phyloP scores from a whole-genome alignment of 2,113 vertebrate species.

The Tupaia chinensis region DNA sequence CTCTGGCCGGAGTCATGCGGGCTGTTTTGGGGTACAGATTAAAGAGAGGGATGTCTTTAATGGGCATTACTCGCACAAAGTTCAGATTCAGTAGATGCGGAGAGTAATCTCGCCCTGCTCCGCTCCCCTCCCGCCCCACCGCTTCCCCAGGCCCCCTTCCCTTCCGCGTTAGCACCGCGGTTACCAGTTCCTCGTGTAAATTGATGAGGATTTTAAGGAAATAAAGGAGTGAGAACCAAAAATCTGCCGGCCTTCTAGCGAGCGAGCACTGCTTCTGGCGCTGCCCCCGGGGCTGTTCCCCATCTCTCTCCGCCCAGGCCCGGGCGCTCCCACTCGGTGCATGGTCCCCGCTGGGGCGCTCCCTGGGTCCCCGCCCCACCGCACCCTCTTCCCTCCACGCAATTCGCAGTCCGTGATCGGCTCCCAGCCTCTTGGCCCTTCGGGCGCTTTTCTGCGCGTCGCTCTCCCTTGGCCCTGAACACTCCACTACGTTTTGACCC shows the following conservation, averaged over 20 bases:
- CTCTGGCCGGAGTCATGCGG: background rate
- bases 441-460: background rate
- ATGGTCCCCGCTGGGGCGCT: too few relatives aligned
- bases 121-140: too few relatives aligned
- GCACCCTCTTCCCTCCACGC: background rate
- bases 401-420: background rate
- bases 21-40: background rate
- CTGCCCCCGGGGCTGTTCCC: background rate
- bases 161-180: rapidly evolving
- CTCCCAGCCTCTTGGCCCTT: background rate
- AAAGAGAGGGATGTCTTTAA: background rate
- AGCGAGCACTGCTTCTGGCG: background rate
- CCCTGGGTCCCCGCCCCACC: rapidly evolving
- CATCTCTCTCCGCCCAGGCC: too few relatives aligned
- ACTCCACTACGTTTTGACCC: background rate
- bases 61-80: background rate
- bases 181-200: background rate
- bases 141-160: background rate
- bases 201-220: background rate
- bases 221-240: background rate
- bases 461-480: background rate
- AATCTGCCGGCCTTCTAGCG: background rate
- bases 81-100: background rate
- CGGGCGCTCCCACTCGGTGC: background rate
- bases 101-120: background rate